Base-by-base conservation (phyloP, 2,113 vertebrate species). In the Saimiri boliviensis region DNA sequence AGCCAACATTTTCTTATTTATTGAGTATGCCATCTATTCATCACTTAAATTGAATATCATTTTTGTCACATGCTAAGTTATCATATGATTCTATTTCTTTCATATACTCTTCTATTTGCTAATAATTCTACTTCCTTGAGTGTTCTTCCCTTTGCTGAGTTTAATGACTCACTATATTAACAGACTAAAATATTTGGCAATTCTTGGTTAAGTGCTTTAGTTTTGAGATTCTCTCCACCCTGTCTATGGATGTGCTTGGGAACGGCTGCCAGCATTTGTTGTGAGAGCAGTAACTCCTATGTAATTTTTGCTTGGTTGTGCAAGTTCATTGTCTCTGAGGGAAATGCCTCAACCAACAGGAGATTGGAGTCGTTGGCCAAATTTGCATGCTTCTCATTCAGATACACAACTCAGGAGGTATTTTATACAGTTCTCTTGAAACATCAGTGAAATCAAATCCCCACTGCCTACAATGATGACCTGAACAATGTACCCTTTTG, bases 321-420 rank as follows among this genome's bases (percentile, higher is more conserved):
- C 6, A 35, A 58, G 49, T n/a, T 19, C 2, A 25, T 85, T 91
- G 17, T 45, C 40, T 17, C 17, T 0, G 13, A 32, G 25, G 17
- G 32, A 37, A 58, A 32, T 20, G 20, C 23, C 23, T 49, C 11
- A 66, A 73, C 37, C 47, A 87, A 10, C 4, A 25, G 70, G 19
- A 37, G 27, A 60, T 16, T 89, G 14, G 14, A 54, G 2, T 74
- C 47, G 32, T 12, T 40, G 10, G 14, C 10, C n/a, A 58, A 89
- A 49, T 30, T 11, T 13, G 1, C 40, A 12, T 5, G 0, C 0
- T 3, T 35, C 35, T 60, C 35, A n/a, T 52, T 47, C 32, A 32
- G 32, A 27, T 60, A 63, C 19, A 17, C 23, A 32, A 42, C 42
- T 52, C 8, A n/a, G 30, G 58, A 60, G 56, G 16, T 9, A 30